Conservation (phyloP, 2,797 vertebrate genomes). For the Trematomus bernacchii region DNA sequence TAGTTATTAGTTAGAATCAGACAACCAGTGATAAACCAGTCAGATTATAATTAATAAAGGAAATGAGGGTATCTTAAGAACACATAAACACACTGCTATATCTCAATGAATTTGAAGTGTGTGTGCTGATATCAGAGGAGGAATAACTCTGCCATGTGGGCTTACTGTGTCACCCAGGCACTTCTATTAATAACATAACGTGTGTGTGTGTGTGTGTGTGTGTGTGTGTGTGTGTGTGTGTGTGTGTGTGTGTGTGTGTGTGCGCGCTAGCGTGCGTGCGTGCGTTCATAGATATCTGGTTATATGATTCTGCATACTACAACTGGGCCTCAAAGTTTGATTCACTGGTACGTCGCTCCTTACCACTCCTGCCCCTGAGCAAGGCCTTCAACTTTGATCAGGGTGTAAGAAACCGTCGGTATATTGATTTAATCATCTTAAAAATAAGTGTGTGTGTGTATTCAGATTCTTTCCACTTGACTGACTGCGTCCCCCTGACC, state of each 20-base stretch:
- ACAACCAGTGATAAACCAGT: too few species aligned
- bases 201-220: constrained; percentile 14
- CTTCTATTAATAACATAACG: constrained; percentile 67
- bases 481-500: constrained; percentile 19
- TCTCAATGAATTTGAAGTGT: background rate
- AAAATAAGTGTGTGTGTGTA: background rate
- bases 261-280: background rate
- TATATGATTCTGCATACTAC: background rate
- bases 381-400: constrained; percentile 3
- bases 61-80: background rate
- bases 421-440: too few species aligned
- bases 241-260: constrained; percentile 13
- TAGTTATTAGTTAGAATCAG: too few species aligned
- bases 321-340: background rate
- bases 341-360: background rate
- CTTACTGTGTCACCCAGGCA: constrained; percentile 65
- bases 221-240: constrained; percentile 30
- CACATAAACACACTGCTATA: background rate
- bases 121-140: constrained; percentile 56
- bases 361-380: constrained; percentile 9
- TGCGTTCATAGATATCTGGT: background rate
- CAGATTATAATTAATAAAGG: too few species aligned
- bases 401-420: too few species aligned
- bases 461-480: constrained; percentile 34
- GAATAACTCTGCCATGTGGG: constrained; percentile 46